phyloP scores from a whole-genome alignment of 2,113 vertebrate species.

The Dasyornis broadbenti region DNA sequence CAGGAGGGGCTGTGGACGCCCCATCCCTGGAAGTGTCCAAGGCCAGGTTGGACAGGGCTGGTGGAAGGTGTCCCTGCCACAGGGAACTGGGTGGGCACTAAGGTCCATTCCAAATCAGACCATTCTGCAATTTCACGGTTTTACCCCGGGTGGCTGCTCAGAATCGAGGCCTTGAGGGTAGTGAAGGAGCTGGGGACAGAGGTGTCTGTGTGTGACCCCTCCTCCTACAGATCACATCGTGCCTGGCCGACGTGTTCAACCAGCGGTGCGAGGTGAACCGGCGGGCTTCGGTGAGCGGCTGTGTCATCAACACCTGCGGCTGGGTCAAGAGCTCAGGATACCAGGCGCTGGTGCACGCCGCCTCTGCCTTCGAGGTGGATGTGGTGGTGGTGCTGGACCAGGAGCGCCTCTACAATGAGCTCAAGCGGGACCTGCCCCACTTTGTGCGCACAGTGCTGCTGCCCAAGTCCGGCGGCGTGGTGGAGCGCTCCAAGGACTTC shows the following conservation, averaged over 20 bases:
- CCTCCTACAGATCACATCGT: slow-evolving; percentile 82
- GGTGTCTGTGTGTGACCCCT: background rate
- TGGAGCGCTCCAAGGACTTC: slow-evolving; percentile 95
- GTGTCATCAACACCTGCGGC: slow-evolving; percentile 96
- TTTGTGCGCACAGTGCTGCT: slow-evolving; percentile 92
- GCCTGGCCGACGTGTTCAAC: slow-evolving; percentile 92
- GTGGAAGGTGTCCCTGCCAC: background rate
- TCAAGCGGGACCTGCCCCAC: slow-evolving; percentile 93
- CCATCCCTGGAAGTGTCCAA: background rate
- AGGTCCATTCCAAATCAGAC: rapidly evolving
- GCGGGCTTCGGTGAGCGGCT: slow-evolving; percentile 90
- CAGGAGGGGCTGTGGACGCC: background rate
- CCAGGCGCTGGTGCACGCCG: slow-evolving; percentile 93
- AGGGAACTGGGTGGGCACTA: background rate
- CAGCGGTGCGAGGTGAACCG: slow-evolving; percentile 95
- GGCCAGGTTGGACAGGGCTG: background rate
- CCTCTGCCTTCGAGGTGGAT: slow-evolving; percentile 95
- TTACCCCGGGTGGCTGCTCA: rapidly evolving
- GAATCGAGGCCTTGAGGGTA: rapidly evolving
- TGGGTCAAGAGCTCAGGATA: slow-evolving; percentile 98
- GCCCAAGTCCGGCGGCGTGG: slow-evolving; percentile 92
- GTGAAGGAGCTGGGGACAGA: background rate
- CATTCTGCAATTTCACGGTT: rapidly evolving
- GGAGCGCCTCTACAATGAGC: slow-evolving; percentile 94
- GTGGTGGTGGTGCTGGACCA: slow-evolving; percentile 96